Base-by-base conservation (phyloP, 2,797 vertebrate species). In the Pangasius krempfi region DNA sequence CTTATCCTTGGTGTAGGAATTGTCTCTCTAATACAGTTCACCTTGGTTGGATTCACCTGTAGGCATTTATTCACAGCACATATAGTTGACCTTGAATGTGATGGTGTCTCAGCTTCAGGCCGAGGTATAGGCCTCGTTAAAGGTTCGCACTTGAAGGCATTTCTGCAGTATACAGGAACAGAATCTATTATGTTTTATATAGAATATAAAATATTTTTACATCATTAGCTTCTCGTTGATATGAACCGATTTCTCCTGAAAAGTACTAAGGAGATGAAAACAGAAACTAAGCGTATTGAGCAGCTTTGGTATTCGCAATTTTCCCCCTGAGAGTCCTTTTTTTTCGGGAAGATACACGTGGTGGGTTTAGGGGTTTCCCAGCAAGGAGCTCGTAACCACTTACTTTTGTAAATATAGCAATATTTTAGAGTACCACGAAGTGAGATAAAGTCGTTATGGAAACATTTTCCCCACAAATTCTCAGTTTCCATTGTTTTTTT, bases 41-140 rank as follows among this genome's bases (percentile, higher is more conserved):
- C 1, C 5, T 44, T 80, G 52, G n/a, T 47, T 47, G 6, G 1
- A 62, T 18, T 30, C 25, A 47, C 3, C 4, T 80, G 47, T 52
- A 52, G 13, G 27, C 13, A 56, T 33, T 56, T 64, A 62, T 9
- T 83, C 3, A 44, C 7, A n/a, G 7, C 25, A 44, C 25, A 64
- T n/a, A 47, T 62, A 10, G 40, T n/a, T 44, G 54, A 82, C 56
- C 79, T 82, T 37, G 78, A 40, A 81, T 60, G 58, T 82, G 56
- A 58, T 1, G 16, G 14, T 40, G 33, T 16, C 33, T 62, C 58
- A 47, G 80, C 8, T 83, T 82, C 25, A 62, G 58, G 9, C 13
- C 2, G 5, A 64, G 6, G 18, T 58, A 10, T 2, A 80, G 78
- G 54, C 52, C 78, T 56, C 18, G 1, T 58, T 22, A 33, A 37